phyloP scores from a whole-genome alignment of 1,140 invertebrate genomes.

The Polypedilum vanderplanki region DNA sequence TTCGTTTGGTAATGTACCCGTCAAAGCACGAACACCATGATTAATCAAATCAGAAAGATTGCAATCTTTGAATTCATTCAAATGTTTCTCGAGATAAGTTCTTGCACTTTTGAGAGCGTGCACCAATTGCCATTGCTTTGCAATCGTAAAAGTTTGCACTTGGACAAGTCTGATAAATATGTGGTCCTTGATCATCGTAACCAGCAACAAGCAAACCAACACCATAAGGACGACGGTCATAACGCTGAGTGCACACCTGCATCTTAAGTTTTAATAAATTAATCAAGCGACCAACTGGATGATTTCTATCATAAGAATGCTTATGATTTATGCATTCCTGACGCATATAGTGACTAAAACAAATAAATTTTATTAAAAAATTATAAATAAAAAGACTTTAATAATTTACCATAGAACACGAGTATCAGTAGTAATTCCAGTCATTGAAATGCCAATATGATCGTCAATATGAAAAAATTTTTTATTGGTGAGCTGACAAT shows the following conservation, averaged over 20 bases:
- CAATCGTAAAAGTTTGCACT: conserved; percentile 97
- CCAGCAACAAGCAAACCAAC: conserved; percentile 94
- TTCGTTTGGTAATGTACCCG: conserved; percentile 93
- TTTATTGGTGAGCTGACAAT: conserved; percentile 93
- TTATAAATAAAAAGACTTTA: no score
- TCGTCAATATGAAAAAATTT: conserved; percentile 93
- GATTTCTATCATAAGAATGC: conserved; percentile 73
- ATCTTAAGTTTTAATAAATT: conserved; percentile 85
- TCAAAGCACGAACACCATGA: conserved; percentile 85
- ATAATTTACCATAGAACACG: conserved; percentile 68
- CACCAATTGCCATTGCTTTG: conserved; percentile 97
- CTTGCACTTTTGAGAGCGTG: conserved; percentile 95
- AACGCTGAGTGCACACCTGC: conserved; percentile 95
- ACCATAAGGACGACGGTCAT: conserved; percentile 93
- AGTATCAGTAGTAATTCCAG: conserved; percentile 95
- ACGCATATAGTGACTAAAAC: conserved; percentile 83
- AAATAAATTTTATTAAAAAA: conserved; percentile 30
- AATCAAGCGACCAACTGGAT: conserved; percentile 83
- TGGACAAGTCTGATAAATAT: conserved; percentile 98
- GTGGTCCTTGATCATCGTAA: conserved; percentile 91
- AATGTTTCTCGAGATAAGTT: conserved; percentile 92
- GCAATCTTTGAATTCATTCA: conserved; percentile 66
- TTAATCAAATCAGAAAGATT: conserved; percentile 81
- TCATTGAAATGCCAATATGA: conserved; percentile 93
- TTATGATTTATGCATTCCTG: conserved; percentile 89